Conservation (phyloP, 1,140 invertebrate species). For the Bursaphelenchus mucronatus region DNA sequence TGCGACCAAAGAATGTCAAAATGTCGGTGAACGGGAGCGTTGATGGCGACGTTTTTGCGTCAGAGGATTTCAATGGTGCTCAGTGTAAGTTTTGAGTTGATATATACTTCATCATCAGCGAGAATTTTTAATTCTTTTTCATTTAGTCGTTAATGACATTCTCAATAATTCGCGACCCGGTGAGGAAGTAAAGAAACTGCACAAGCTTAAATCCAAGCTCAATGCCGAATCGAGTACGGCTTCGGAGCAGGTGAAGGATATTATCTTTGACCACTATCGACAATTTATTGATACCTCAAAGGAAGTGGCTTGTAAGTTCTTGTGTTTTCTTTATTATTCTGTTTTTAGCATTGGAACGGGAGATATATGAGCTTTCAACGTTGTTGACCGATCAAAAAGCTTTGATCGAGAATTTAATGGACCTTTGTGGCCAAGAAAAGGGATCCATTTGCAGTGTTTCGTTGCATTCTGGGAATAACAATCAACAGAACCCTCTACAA, state of each 20-base stretch:
- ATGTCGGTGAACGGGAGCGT: too few relatives aligned
- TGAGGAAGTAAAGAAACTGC: conserved; percentile 46
- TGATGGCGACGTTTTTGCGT: background rate
- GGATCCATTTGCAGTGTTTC: conserved; percentile 65
- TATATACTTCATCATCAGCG: conserved; percentile 1
- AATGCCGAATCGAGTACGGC: conserved; percentile 41
- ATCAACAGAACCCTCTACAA: conserved; percentile 64
- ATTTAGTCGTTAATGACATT: conserved; percentile 48
- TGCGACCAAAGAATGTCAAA: too few relatives aligned
- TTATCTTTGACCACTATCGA: conserved; percentile 59
- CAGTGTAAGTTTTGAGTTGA: conserved; percentile 29
- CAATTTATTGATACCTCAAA: conserved; percentile 60
- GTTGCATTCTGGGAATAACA: conserved; percentile 62
- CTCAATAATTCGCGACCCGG: conserved; percentile 37
- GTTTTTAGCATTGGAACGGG: conserved; percentile 79
- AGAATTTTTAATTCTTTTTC: conserved; percentile 8
- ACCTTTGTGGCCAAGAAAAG: conserved; percentile 63
- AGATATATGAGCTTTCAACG: conserved; percentile 96
- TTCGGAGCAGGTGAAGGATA: conserved; percentile 54
- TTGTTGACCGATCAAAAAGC: conserved; percentile 86
- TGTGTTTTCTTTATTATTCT: background rate
- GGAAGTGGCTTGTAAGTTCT: conserved; percentile 54
- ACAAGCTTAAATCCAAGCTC: conserved; percentile 44
- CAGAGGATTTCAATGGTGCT: conserved; percentile 45
- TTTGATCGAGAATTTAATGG: conserved; percentile 74